A percentile compares a stretch with the other conserved stretches of the same genome.
phyloP scores from a whole-genome alignment of 2,113 vertebrate genomes.

The Otocyon megalotis region DNA sequence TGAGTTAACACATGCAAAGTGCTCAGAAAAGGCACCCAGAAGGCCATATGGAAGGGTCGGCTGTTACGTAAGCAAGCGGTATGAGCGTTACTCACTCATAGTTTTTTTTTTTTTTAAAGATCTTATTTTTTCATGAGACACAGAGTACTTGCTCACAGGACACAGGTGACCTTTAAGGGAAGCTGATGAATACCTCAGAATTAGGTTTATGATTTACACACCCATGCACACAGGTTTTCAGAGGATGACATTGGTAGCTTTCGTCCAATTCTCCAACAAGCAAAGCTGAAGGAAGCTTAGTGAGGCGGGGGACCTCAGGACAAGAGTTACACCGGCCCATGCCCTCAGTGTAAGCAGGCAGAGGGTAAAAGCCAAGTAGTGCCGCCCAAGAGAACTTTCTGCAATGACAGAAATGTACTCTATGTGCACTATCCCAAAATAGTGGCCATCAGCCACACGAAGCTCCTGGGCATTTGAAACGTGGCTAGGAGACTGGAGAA shows the following conservation, averaged over 20 bases:
- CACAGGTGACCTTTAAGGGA: background rate
- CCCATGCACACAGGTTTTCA: rapidly evolving
- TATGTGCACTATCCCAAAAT: background rate
- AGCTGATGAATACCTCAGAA: background rate
- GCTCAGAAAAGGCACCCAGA: rapidly evolving
- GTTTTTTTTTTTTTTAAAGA: background rate
- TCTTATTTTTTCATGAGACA: too few relatives aligned
- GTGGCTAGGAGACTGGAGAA: background rate
- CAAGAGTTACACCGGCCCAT: background rate
- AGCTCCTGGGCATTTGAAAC: background rate
- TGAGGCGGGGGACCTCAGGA: background rate
- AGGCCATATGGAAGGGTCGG: rapidly evolving
- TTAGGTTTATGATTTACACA: background rate
- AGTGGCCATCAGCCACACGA: background rate
- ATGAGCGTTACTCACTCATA: background rate
- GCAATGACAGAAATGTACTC: background rate
- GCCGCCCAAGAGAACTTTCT: background rate
- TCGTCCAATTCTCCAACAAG: background rate
- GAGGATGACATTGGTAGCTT: background rate
- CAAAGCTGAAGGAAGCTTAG: background rate
- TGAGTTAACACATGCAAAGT: background rate
- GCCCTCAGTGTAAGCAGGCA: background rate
- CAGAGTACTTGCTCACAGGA: background rate
- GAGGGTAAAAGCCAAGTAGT: background rate
- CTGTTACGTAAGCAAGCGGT: background rate